Percentiles rank a stretch among this genome's conserved stretches.
Evolutionary conservation across 2,888 invertebrate species (phyloP).

Genomic region (Xylocampa areola): DNA sequence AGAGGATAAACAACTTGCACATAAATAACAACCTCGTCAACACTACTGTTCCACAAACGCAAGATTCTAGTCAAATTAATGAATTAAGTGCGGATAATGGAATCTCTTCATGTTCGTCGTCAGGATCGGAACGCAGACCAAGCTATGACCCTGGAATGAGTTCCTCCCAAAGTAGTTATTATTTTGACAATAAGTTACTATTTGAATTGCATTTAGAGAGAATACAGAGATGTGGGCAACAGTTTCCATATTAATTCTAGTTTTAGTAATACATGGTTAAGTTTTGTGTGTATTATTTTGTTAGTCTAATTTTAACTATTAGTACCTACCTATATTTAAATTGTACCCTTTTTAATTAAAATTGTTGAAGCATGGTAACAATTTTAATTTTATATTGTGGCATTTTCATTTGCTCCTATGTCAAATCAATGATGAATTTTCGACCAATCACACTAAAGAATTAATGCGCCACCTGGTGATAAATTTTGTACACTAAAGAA

Average conservation of each 20-base stretch:
- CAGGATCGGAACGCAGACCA: constrained; percentile 79
- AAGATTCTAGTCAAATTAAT: constrained; percentile 76
- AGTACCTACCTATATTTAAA: constrained; percentile 66
- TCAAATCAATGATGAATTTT: constrained; percentile 50
- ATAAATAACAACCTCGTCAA: constrained; percentile 91
- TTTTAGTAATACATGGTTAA: constrained; percentile 63
- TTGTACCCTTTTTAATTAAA: constrained; percentile 65
- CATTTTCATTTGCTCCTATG: constrained; percentile 30
- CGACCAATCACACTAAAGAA: constrained; percentile 68
- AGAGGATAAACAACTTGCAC: constrained; percentile 96
- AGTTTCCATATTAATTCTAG: constrained; percentile 79
- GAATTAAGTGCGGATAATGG: constrained; percentile 74
- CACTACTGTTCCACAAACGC: constrained; percentile 66
- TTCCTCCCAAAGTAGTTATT: constrained; percentile 95
- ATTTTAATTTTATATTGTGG: constrained; percentile 54
- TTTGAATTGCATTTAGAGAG: constrained; percentile 96
- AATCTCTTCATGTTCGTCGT: constrained; percentile 75
- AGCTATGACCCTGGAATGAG: constrained; percentile 94
- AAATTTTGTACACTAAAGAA: constrained; percentile 65
- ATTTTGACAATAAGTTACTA: constrained; percentile 96
- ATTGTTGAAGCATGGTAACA: constrained; percentile 58
- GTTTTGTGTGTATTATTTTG: constrained; percentile 73
- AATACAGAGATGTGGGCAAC: constrained; percentile 91
- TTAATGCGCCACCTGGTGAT: constrained; percentile 80
- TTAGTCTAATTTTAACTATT: constrained; percentile 64